Conservation (phyloP, 2,113 vertebrate genomes). For the Oryzias javanicus region DNA sequence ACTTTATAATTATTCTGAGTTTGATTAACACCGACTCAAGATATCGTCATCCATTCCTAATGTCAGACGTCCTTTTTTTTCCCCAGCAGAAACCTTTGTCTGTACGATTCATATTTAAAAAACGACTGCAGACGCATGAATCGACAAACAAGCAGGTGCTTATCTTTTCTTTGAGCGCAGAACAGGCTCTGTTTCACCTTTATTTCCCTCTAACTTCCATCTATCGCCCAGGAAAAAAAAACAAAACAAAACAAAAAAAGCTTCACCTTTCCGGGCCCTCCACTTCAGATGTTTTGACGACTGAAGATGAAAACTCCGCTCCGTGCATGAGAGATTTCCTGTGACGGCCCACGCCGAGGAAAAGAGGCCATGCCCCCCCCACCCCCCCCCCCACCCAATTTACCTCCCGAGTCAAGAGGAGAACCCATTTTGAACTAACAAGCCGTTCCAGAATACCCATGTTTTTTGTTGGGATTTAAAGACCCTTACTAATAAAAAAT, state of each 20-base stretch:
- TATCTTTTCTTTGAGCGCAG: background rate
- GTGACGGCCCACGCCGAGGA: conserved; percentile 59
- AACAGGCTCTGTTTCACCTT: conserved; percentile 7
- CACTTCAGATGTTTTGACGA: conserved; percentile 35
- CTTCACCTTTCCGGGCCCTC: background rate
- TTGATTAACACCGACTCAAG: no score
- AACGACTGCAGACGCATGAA: conserved; percentile 2
- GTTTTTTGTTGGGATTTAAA: conserved; percentile 1
- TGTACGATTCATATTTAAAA: conserved; percentile 1
- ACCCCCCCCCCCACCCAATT: conserved; percentile 67
- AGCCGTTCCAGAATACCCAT: conserved; percentile 37
- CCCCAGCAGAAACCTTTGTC: conserved; percentile 2
- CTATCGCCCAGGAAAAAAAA: conserved; percentile 15
- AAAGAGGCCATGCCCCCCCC: conserved; percentile 59
- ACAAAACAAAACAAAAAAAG: background rate
- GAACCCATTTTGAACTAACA: conserved; percentile 53
- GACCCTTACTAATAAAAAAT: no score
- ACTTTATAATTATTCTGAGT: no score
- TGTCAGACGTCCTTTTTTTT: background rate
- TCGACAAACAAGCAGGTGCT: background rate
- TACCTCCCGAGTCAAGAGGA: conserved; percentile 52
- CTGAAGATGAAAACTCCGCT: conserved; percentile 47
- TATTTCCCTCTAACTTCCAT: conserved; percentile 27
- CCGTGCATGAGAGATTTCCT: conserved; percentile 62
- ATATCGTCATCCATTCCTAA: no score